These are phyloP conservation scores for Globodera rostochiensis DNA, from an alignment of 1,140 invertebrate genomes.

Conservation along the genomic window DNA sequence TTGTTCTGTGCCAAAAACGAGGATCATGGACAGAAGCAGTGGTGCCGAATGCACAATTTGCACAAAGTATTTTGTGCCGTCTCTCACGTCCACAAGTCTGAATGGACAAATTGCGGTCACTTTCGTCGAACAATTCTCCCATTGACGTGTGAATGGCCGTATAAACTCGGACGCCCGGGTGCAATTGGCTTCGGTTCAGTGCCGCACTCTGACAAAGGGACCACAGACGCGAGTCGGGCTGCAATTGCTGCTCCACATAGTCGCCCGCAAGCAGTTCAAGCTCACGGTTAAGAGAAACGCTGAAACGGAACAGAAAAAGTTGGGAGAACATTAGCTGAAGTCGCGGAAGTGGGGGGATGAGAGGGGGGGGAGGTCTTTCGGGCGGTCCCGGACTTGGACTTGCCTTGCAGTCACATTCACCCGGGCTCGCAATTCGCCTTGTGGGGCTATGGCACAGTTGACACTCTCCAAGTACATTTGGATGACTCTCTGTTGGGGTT, in stretches of 20 bases:
- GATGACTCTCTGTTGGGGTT: constrained; percentile 42
- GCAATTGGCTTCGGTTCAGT: constrained; percentile 46
- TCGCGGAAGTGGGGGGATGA: neutral
- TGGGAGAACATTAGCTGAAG: neutral
- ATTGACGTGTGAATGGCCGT: constrained; percentile 52
- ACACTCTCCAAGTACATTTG: constrained; percentile 46
- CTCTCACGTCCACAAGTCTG: constrained; percentile 47
- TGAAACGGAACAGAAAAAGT: constrained; percentile 26
- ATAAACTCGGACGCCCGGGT: constrained; percentile 42
- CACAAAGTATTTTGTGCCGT: constrained; percentile 52
- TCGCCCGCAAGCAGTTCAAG: constrained; percentile 51
- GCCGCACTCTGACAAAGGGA: constrained; percentile 51
- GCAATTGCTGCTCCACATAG: constrained; percentile 45
- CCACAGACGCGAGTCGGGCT: constrained; percentile 50
- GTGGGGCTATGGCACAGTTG: constrained; percentile 16
- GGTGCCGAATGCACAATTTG: constrained; percentile 51
- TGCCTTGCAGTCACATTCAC: constrained; percentile 52
- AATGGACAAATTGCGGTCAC: neutral
- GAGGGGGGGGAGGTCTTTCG: neutral
- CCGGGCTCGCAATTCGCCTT: constrained; percentile 40
- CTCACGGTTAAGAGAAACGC: constrained; percentile 53
- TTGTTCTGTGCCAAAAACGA: constrained; percentile 55
- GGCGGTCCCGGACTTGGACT: neutral
- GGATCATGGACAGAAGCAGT: constrained; percentile 52
- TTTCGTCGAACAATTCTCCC: neutral